Evolutionary conservation across 2,113 vertebrate genomes (phyloP).

Genomic region (Microcebus murinus): DNA sequence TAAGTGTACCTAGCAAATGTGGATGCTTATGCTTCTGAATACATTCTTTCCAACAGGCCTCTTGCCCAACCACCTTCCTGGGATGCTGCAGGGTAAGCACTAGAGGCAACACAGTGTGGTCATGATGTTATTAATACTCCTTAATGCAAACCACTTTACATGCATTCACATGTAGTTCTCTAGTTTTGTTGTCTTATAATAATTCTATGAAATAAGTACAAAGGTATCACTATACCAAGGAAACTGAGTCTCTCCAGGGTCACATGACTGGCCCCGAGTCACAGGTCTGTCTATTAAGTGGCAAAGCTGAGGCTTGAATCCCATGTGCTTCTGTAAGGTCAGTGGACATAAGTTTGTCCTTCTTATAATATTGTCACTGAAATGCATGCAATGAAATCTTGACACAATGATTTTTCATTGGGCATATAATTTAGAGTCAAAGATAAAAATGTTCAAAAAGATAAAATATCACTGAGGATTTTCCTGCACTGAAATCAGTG

Average conservation of each 20-base stretch:
- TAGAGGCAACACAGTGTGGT: fast-evolving
- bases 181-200: background rate
- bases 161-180: background rate
- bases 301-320: background rate
- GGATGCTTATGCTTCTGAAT: background rate
- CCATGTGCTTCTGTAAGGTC: background rate
- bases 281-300: background rate
- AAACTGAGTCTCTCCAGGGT: background rate
- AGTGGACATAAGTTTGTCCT: background rate
- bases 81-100: fast-evolving
- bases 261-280: background rate
- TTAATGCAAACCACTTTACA: fast-evolving
- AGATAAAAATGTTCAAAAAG: background rate
- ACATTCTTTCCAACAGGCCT: background rate
- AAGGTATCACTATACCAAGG: background rate
- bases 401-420: background rate
- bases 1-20: background rate
- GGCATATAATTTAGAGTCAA: background rate
- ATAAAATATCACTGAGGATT: background rate
- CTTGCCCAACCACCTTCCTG: background rate
- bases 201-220: background rate
- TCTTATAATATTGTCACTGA: background rate
- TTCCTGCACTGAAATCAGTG: background rate
- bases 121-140: fast-evolving
- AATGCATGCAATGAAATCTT: background rate